Percentiles rank a stretch among this genome's conserved stretches.
Conservation (phyloP, 92 coral and sea anemone species). For the Parazoanthus darwini region DNA sequence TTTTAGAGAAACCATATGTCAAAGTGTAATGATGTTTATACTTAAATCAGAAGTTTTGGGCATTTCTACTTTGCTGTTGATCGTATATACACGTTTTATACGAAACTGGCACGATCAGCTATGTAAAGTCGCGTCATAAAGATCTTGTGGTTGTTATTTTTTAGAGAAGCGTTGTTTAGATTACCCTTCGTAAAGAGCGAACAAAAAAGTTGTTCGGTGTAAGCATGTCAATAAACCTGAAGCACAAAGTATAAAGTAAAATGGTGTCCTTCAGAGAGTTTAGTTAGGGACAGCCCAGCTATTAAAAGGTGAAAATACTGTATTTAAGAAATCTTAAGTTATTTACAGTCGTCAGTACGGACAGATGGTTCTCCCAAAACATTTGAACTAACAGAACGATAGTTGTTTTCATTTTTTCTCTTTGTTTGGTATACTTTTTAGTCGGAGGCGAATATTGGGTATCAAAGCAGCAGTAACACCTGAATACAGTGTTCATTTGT, state of each 20-base stretch:
- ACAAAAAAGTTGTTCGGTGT: not conserved
- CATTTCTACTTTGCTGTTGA: not conserved
- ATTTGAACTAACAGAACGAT: not conserved
- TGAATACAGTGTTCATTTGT: not conserved
- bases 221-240: not conserved
- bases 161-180: not conserved
- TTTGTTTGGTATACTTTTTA: not conserved
- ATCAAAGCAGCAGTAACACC: not conserved
- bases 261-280: constrained; percentile 3
- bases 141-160: not conserved
- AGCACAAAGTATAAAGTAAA: not conserved
- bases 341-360: not conserved
- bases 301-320: not conserved
- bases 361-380: not conserved
- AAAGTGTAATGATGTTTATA: constrained; percentile 4
- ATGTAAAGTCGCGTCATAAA: constrained; percentile 3
- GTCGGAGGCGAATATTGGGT: not conserved
- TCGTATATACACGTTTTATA: not conserved
- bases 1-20: constrained; percentile 3
- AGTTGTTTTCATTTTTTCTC: not conserved
- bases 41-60: not conserved
- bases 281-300: constrained; percentile 5
- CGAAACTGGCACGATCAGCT: constrained; percentile 1
- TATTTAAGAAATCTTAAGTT: not conserved
- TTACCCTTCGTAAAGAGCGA: constrained; percentile 8